These are phyloP conservation scores for Littorina saxatilis DNA, from an alignment of 1,140 invertebrate genomes.

Conservation along the genomic window DNA sequence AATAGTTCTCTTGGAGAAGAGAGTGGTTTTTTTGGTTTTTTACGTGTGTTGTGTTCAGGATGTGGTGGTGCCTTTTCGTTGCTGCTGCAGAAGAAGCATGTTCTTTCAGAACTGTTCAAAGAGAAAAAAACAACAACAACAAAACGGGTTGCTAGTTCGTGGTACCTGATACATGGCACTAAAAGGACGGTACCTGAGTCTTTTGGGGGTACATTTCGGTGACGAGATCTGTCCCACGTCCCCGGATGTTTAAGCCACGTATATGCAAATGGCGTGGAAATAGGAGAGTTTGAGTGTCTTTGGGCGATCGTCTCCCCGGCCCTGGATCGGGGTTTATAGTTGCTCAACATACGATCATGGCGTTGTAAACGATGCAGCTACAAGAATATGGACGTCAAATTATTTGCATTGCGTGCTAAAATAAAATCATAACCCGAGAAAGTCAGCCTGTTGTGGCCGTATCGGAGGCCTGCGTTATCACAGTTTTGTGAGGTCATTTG, in stretches of 20 bases:
- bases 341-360: constrained; percentile 13
- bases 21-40: not conserved
- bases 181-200: too few relatives aligned
- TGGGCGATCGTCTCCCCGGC: not conserved
- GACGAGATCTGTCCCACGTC: not conserved
- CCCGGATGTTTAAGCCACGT: not conserved
- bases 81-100: not conserved
- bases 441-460: too few relatives aligned
- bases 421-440: not conserved
- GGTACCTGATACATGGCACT: too few relatives aligned
- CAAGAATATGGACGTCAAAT: constrained; percentile 1
- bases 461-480: not conserved
- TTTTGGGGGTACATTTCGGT: not conserved
- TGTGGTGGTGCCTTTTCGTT: not conserved
- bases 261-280: constrained; percentile 8
- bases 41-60: too few relatives aligned
- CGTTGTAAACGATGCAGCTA: not conserved
- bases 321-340: not conserved
- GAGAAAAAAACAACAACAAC: too few relatives aligned
- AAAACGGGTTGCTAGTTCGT: too few relatives aligned
- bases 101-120: too few relatives aligned
- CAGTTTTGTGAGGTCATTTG: not conserved
- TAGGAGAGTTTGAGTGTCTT: not conserved
- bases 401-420: constrained; percentile 10
- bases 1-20: not conserved